Percentiles rank a stretch among this genome's conserved stretches.
Conservation (phyloP, 1,140 invertebrate genomes). For the Ceratosolen solmsi region DNA sequence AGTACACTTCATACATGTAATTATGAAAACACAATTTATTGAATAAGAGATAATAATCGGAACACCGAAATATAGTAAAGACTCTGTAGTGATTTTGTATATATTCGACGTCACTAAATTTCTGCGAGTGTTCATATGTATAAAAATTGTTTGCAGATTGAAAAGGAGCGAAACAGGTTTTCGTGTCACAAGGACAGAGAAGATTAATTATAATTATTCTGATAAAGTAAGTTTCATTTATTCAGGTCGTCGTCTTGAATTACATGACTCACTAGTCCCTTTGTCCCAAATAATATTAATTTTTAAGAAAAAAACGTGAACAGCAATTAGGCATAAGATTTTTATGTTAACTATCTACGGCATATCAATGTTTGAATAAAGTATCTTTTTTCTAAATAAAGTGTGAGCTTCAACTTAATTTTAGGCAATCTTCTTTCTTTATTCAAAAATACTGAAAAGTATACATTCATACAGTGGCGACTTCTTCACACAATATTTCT, state of each 20-base stretch:
- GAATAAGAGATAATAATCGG: no score
- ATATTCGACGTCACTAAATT: slow-evolving; percentile 36
- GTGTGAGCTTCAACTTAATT: slow-evolving; percentile 35
- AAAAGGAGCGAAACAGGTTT: slow-evolving; percentile 63
- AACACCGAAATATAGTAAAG: no score
- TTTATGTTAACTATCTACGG: neutral
- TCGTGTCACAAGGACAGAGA: slow-evolving; percentile 69
- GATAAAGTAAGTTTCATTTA: neutral
- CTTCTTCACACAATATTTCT: no score
- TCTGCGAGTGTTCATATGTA: neutral
- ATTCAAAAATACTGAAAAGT: no score
- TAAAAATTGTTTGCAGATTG: neutral
- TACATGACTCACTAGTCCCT: neutral
- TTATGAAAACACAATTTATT: no score
- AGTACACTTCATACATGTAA: no score
- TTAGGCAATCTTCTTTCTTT: neutral
- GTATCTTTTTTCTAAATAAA: neutral
- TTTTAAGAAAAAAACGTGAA: slow-evolving; percentile 1
- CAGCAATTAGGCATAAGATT: neutral
- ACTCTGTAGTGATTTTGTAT: neutral
- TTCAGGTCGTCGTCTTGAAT: neutral
- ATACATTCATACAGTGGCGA: no score
- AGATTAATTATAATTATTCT: slow-evolving; percentile 63
- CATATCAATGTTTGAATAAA: neutral
- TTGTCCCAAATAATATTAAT: neutral